Base-by-base conservation (phyloP, 2,888 invertebrate species). In the Tuberolachnus salignus region DNA sequence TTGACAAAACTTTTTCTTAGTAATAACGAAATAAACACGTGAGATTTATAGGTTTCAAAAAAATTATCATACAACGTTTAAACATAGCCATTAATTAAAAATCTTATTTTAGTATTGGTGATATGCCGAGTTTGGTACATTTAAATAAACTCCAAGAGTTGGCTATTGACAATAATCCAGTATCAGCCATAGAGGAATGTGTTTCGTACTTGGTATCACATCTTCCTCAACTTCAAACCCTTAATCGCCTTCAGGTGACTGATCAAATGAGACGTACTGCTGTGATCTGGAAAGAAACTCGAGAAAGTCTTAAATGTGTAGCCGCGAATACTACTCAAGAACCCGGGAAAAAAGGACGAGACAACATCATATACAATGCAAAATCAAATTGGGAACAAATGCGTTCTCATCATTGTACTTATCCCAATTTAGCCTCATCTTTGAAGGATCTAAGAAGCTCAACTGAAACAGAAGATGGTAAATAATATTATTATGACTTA, bases 341-440 rank as follows among this genome's bases (percentile, higher is more conserved):
- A 61, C 89, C 90, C n/a, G 90, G 89, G 8, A 80, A 81, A 46
- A 80, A 80, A 9, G 80, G 72, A 13, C 73, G 80, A 2, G 80
- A 80, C 1, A 64, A 94, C 85, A 91, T 93, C 3, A 94, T 94
- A 82, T 91, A 92, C 57, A 94, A 94, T 84, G 94, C 94, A 1
- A 89, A 93, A 82, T 93, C 92, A n/a, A 94, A 93, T 84, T 94
- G 94, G 94, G 93, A 94, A 85, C 86, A 93, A 69, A 86, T 93
- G 16, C 88, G 93, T 81, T 90, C 92, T 4, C 91, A 90, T 86
- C 90, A 89, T 49, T 90, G 80, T 26, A n/a, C 23, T 1, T 59
- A 78, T 13, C 80, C 81, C 9, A 69, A 70, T 55, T 67, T 81
- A 61, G 71, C 78, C 4, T 69, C 78, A 21, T 78, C 78, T 1